Evolutionary conservation across 2,888 invertebrate species (phyloP).

Genomic region (Torymus aiolomorphi): DNA sequence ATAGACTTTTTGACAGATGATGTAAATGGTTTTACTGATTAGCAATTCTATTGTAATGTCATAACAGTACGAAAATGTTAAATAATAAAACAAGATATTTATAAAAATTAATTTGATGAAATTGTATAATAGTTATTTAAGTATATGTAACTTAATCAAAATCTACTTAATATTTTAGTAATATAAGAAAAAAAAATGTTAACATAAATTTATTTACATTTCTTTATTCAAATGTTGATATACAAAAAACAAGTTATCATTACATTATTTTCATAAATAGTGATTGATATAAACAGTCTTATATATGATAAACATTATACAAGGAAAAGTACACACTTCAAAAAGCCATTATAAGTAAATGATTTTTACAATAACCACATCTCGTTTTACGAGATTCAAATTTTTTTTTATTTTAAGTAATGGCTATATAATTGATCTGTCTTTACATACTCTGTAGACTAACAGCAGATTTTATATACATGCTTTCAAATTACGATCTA

Average conservation of each 20-base stretch:
- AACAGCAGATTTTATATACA: background rate
- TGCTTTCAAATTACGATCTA: conserved; percentile 10
- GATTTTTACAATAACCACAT: background rate
- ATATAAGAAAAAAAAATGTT: conserved; percentile 22
- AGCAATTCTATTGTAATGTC: too few relatives aligned
- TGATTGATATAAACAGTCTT: background rate
- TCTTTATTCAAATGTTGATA: conserved; percentile 11
- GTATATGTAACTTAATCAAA: background rate
- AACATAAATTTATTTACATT: conserved; percentile 4
- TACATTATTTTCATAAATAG: conserved; percentile 12
- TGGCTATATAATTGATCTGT: background rate
- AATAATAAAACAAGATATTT: conserved; percentile 18
- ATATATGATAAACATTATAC: conserved; percentile 15
- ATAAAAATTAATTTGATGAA: too few relatives aligned
- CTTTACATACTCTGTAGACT: background rate
- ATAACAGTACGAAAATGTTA: background rate
- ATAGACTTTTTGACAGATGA: conserved; percentile 7
- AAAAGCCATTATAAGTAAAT: too few relatives aligned
- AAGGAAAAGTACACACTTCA: background rate
- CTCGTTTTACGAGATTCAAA: background rate
- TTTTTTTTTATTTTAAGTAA: conserved; percentile 9
- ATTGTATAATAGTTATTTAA: conserved; percentile 1
- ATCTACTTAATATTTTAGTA: background rate
- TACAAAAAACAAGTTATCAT: conserved; percentile 4
- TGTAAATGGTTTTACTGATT: too few relatives aligned